Percentiles rank a stretch among this genome's conserved stretches.
phyloP scores from a whole-genome alignment of 1,140 invertebrate genomes.

The Brachionus sp. region DNA sequence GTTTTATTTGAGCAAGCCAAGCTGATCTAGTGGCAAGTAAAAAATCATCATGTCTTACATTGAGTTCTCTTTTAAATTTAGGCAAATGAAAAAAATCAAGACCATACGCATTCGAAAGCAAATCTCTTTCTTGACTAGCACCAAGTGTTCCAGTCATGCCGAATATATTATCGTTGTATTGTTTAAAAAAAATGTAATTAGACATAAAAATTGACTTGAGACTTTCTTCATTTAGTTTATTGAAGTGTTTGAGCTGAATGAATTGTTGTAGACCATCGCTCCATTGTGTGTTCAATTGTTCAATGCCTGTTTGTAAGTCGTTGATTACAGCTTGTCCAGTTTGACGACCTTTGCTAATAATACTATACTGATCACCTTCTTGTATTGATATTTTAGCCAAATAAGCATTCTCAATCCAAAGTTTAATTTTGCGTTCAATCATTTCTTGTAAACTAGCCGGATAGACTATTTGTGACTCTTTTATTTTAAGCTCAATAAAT shows the following conservation, averaged over 20 bases:
- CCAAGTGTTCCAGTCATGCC: slow-evolving; percentile 19
- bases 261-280: slow-evolving; percentile 43
- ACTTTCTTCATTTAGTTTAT: slow-evolving; percentile 1
- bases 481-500: background rate
- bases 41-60: background rate
- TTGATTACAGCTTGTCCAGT: background rate
- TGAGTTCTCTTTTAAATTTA: background rate
- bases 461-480: background rate
- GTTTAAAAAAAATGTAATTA: background rate
- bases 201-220: slow-evolving; percentile 23
- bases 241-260: slow-evolving; percentile 16
- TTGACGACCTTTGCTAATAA: background rate
- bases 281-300: slow-evolving; percentile 10
- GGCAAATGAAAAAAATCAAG: slow-evolving; percentile 5
- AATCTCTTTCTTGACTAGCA: background rate
- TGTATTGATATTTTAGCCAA: background rate
- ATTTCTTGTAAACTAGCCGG: background rate
- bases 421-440: background rate
- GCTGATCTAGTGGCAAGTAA: background rate
- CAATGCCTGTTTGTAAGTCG: background rate
- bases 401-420: background rate
- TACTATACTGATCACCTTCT: background rate
- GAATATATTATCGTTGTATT: background rate
- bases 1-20: background rate
- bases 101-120: background rate